Evolutionary conservation across 2,888 invertebrate genomes (phyloP), one percentile per base, ranked within the genome.

Genomic region (Exephanes ischioxanthus): DNA sequence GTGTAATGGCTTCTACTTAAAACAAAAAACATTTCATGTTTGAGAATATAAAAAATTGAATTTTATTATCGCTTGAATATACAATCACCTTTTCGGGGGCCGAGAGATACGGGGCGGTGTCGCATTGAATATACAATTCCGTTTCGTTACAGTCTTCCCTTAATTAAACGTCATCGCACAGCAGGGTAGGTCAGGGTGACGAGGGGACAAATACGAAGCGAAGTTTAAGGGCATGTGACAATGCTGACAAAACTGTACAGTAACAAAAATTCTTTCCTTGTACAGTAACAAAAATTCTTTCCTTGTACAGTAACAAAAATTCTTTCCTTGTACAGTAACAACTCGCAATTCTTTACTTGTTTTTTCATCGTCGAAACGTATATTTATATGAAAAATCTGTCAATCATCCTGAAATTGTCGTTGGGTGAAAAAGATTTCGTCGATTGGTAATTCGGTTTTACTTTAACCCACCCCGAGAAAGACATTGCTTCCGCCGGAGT

Each of bases 131-230:
- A 51, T 51, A 14, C 5, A 22, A 7, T 30, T 51, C 1, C 41
- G 26, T 30, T 70, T 26, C 16, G 41, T 66, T 66, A 51, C 51
- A 16, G 26, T 22, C 4, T 53, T 26, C 9, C 19, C n/a, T 66
- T 76, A 51, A 66, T 76, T 76, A 41, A 51, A 53, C n/a, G 16
- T 37, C n/a, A 14, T 37, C 51, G 19, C 7, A 3, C 22, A n/a
- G 41, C 37, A 16, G 16, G 76, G 53, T 77, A 67, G 76, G 76
- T 77, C 76, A 67, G 37, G 76, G 67, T 41, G 63, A 63, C 33
- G 33, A 61, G 19, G 41, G 51, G 37, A 76, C 16, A 16, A 67
- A 19, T 51, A 30, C 19, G 67, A 67, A 41, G 19, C 1, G 22
- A 14, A 67, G n/a, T 63, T 30, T 33, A 14, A 16, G 33, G 6